These are phyloP conservation scores for Pan paniscus DNA, from an alignment of 2,113 vertebrate genomes.

Conservation along the genomic window DNA sequence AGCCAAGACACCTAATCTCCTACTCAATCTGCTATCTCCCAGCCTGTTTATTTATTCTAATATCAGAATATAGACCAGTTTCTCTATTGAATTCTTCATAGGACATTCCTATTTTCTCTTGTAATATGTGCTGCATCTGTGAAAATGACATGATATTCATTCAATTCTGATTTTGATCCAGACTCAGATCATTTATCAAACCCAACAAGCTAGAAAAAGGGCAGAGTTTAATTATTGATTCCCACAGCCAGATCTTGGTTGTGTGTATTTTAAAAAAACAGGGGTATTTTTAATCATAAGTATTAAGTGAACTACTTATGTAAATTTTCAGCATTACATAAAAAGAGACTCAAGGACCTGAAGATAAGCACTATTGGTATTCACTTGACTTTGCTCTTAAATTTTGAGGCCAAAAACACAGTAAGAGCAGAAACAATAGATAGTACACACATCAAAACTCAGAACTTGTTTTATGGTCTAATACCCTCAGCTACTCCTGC, in stretches of 20 bases:
- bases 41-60: background rate
- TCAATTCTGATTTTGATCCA: background rate
- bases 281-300: background rate
- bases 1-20: background rate
- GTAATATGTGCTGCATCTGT: background rate
- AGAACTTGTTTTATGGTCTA: background rate
- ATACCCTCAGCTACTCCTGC: accelerated
- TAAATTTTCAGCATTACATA: background rate
- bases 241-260: background rate
- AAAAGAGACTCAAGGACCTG: background rate
- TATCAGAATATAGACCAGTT: background rate
- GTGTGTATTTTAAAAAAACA: background rate
- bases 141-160: background rate
- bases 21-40: background rate
- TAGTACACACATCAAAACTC: background rate
- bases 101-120: background rate
- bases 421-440: background rate
- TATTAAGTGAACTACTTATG: background rate
- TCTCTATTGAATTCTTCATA: background rate
- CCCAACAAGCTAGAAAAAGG: background rate
- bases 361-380: background rate
- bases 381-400: background rate
- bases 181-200: background rate
- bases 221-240: background rate
- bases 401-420: background rate